Base-by-base conservation (phyloP, 2,888 invertebrate genomes). In the Patella depressa region DNA sequence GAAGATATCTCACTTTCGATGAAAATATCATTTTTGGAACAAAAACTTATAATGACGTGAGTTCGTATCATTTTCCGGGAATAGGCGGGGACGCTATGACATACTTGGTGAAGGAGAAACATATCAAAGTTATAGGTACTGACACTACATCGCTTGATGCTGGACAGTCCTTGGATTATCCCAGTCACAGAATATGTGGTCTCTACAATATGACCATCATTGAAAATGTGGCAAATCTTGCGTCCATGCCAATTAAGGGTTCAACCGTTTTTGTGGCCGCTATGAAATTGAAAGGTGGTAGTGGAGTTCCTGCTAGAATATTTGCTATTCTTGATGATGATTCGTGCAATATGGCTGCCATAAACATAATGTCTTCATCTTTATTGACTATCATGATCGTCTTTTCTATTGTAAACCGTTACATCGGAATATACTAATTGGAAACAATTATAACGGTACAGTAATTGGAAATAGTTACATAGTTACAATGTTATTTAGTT, bases 101-200 rank as follows among this genome's bases (percentile, higher is more conserved):
- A 77, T 94, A 94, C 93, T 92, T 95, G 81, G 92, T 92, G 0
- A 89, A 93, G 65, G 59, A 71, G n/a, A 92, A 74, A 2, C 17
- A 45, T n/a, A 71, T 93, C 12, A 93, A 93, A 80, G 93, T 94
- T 80, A 93, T 94, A 3, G 95, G 94, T 0, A 93, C 95, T 0
- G 95, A 95, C 86, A 93, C 94, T 0, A 93, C 94, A 0, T 94
- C 94, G 11, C 89, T 94, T 2, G 95, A 95, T 89, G 92, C 93
- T 0, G 93, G 94, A 83, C 80, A 88, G 85, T 87, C 92, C 86
- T 73, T 85, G 86, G 86, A 90, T 54, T 91, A 93, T 3, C 91
- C 92, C 0, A 92, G 90, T 7, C 94, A 93, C 84, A 92, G 92
- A 2, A 92, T 93, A 29, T 92, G 94, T 15, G 91, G 87, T 2